Evolutionary conservation across 2,888 invertebrate genomes (phyloP).

Genomic region (Chymomyza fuscimana): DNA sequence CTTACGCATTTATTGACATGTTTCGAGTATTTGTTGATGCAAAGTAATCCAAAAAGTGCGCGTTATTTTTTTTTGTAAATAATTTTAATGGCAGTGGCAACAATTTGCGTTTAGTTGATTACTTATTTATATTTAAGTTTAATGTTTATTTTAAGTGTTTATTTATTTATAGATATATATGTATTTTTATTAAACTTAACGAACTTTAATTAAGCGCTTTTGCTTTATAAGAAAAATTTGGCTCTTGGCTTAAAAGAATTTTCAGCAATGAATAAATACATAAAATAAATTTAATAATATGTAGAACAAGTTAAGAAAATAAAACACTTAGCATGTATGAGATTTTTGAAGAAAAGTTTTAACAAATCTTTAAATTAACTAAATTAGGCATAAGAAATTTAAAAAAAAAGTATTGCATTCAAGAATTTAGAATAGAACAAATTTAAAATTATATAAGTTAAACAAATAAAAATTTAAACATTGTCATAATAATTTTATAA

Average conservation of each 20-base stretch:
- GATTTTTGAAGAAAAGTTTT: constrained; percentile 7
- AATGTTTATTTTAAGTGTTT: constrained; percentile 3
- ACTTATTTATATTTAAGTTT: constrained; percentile 12
- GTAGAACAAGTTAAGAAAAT: constrained; percentile 35
- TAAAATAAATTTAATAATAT: constrained; percentile 20
- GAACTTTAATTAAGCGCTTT: constrained; percentile 28
- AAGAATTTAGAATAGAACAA: background rate
- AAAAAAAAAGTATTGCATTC: background rate
- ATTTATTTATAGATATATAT: constrained; percentile 2
- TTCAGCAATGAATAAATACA: background rate
- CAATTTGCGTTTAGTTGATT: constrained; percentile 17
- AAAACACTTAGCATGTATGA: constrained; percentile 47
- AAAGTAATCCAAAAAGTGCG: constrained; percentile 40
- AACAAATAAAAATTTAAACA: constrained; percentile 23
- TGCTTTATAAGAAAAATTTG: constrained; percentile 20
- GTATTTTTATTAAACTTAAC: background rate
- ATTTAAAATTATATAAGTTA: constrained; percentile 11
- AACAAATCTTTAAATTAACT: background rate
- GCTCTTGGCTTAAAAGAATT: constrained; percentile 9
- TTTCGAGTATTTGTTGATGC: constrained; percentile 11
- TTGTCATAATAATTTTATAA: too few species aligned
- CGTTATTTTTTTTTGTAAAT: constrained; percentile 7
- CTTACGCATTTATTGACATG: constrained; percentile 43
- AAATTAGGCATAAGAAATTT: background rate
- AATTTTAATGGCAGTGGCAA: constrained; percentile 22